phyloP scores from a whole-genome alignment of 2,888 invertebrate species.

The Neuroscelio doddi region DNA sequence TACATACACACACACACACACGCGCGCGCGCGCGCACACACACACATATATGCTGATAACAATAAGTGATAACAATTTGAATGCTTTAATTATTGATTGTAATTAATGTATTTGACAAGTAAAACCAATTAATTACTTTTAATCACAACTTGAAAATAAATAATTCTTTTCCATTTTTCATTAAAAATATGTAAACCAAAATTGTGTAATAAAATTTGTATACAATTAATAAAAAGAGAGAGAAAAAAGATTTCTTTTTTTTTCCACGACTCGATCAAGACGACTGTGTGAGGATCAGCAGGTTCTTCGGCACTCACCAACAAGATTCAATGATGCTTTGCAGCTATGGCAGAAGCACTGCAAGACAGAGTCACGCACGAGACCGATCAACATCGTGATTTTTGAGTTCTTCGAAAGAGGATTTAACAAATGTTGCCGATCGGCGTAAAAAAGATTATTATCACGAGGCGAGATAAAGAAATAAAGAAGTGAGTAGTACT shows the following conservation, averaged over 20 bases:
- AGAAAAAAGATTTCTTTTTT: neutral
- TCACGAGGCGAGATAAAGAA: constrained; percentile 50
- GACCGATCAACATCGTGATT: constrained; percentile 86
- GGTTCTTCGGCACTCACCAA: constrained; percentile 62
- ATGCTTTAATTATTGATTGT: too few species aligned
- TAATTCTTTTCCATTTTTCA: too few species aligned
- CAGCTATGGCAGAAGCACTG: constrained; percentile 96
- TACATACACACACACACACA: too few species aligned
- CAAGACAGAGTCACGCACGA: constrained; percentile 93
- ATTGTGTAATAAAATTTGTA: neutral
- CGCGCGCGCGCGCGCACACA: too few species aligned
- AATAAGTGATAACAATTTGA: too few species aligned
- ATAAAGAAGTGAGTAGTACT: constrained; percentile 63
- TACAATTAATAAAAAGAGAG: neutral
- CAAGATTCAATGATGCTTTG: constrained; percentile 81
- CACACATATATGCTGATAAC: too few species aligned
- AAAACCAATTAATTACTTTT: too few species aligned
- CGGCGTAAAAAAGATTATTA: constrained; percentile 24
- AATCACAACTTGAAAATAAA: too few species aligned
- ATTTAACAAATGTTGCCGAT: too few species aligned
- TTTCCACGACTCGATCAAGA: constrained; percentile 18
- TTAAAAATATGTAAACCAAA: neutral
- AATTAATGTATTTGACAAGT: too few species aligned
- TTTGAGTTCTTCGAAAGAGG: constrained; percentile 11
- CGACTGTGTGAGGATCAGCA: neutral